These are phyloP conservation scores for Mugil cephalus DNA, from an alignment of 2,113 vertebrate genomes.

Conservation along the genomic window DNA sequence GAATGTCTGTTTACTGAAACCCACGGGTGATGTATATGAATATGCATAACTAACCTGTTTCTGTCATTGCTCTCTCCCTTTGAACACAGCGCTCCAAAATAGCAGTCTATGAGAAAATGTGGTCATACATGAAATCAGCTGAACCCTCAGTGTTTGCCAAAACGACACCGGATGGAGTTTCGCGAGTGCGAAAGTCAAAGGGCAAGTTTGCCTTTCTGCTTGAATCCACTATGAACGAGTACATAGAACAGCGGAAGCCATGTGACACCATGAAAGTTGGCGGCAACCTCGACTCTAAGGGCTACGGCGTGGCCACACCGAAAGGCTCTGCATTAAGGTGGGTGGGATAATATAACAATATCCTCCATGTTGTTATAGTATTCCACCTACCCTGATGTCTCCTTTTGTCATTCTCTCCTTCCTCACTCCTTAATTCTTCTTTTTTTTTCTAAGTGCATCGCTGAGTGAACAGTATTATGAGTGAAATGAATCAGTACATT, in stretches of 20 bases:
- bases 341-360: constrained; percentile 99
- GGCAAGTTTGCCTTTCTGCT: constrained; percentile 99
- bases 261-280: constrained; percentile 99
- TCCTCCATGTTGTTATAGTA: constrained; percentile 97
- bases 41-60: constrained; percentile 43
- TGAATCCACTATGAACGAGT: constrained; percentile 99
- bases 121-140: constrained; percentile 99
- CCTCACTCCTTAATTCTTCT: constrained; percentile 61
- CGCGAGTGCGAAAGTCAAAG: constrained; percentile 97
- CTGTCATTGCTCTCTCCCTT: constrained; percentile 57
- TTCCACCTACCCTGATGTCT: constrained; percentile 99
- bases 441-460: constrained; percentile 56
- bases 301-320: constrained; percentile 99
- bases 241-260: constrained; percentile 99
- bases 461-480: constrained; percentile 64
- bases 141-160: constrained; percentile 99
- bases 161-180: constrained; percentile 96
- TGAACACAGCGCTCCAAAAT: constrained; percentile 95
- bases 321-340: constrained; percentile 99
- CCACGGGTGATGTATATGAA: neutral
- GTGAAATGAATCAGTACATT: constrained; percentile 49
- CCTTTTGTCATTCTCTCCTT: constrained; percentile 88
- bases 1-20: neutral
- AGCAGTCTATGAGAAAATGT: constrained; percentile 99
- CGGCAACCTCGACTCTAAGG: constrained; percentile 99